Conservation (phyloP, 2,888 invertebrate genomes). For the Aethes cnicana region DNA sequence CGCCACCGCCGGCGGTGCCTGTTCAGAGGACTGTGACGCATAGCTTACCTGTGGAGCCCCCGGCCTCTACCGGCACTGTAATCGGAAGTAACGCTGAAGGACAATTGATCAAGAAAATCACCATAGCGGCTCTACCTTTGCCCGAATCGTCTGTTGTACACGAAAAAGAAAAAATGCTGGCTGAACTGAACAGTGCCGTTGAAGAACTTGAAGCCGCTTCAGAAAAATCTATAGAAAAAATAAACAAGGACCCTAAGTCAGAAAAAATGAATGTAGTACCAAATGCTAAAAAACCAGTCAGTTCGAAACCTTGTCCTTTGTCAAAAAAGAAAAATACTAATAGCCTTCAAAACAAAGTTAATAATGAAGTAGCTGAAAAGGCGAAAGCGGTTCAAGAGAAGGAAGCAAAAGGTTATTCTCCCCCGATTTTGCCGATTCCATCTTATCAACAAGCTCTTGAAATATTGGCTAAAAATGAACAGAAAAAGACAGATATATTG, state of each 20-base stretch:
- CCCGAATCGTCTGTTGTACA: not conserved
- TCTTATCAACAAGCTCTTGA: slow-evolving; percentile 46
- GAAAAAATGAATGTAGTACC: too few relatives aligned
- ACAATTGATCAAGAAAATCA: slow-evolving; percentile 18
- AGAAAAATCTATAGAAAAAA: not conserved
- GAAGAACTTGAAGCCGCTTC: not conserved
- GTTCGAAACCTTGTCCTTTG: slow-evolving; percentile 6
- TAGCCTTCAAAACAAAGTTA: not conserved
- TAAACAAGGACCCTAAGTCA: not conserved
- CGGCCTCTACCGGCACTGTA: slow-evolving; percentile 1
- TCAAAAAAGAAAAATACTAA: slow-evolving; percentile 10
- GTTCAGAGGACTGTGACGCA: not conserved
- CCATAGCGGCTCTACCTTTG: not conserved
- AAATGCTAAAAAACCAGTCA: not conserved
- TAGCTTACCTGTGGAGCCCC: not conserved
- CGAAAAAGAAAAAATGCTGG: slow-evolving; percentile 18
- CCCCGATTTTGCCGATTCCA: slow-evolving; percentile 61
- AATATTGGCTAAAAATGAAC: slow-evolving; percentile 19
- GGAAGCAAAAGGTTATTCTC: slow-evolving; percentile 46
- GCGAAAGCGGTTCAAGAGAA: not conserved
- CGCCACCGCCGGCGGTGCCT: not conserved
- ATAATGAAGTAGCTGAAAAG: not conserved
- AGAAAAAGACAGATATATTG: too few relatives aligned
- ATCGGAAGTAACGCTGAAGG: slow-evolving; percentile 17
- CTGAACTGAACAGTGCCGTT: slow-evolving; percentile 10